Evolutionary conservation across 2,888 invertebrate genomes (phyloP), one percentile per base, ranked within the genome.

Genomic region (Nowickia ferox): DNA sequence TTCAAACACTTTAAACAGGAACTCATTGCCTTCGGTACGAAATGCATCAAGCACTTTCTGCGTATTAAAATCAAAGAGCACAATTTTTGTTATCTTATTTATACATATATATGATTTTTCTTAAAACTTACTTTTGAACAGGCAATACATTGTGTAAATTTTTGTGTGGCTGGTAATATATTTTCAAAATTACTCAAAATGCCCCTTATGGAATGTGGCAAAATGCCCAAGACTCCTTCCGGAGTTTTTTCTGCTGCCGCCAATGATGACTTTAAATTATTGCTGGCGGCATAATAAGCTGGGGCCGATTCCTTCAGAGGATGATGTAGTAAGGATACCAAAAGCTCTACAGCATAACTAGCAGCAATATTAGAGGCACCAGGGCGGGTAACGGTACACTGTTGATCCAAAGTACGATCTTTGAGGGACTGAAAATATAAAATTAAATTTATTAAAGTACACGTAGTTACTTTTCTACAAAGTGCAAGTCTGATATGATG

Each of bases 301-400:
- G 96, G 95, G 0, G 96, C 96, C 84, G 94, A 90, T 13, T 94
- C 94, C 83, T 95, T 94, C 15, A 95, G 92, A 2, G 96, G 95
- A 93, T 99, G 98, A 91, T 99, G 98, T 44, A 98, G 93, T 59
- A 98, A 88, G 0, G 97, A 96, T 0, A 98, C 95, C 55, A 98
- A 94, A 66, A 99, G 92, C 93, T 99, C 99, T 0, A 97, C 98
- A 0, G 98, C 98, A 82, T 98, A 93, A 4, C 97, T 97, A 19
- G 96, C 96, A 0, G 98, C 98, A 71, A 99, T 96, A 90, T 96
- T 96, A 0, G 98, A 97, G 17, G 97, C 95, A 1, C 99, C 99
- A 0, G 99, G 99, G 75, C 99, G 94, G 0, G 98, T 97, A 22
- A 99, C 99, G 0, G 99, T 99, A 91, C 99, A 99, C 92, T 99